Conservation (phyloP, 2,888 invertebrate genomes). For the Anthophora plumipes region DNA sequence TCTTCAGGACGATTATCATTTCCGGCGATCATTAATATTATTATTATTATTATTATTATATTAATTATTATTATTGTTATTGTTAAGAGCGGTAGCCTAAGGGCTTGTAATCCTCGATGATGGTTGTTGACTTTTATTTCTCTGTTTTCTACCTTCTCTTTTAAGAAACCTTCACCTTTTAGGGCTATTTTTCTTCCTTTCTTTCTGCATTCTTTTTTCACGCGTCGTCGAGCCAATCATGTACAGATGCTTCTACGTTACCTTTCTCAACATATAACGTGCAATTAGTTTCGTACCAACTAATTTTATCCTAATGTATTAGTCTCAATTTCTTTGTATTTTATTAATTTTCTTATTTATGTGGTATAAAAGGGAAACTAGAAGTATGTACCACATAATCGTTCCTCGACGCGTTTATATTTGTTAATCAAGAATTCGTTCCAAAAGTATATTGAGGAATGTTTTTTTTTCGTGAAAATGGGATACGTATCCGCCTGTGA, state of each 20-base stretch:
- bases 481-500: background rate
- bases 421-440: too few relatives aligned
- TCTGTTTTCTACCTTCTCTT: conserved; percentile 12
- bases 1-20: conserved; percentile 23
- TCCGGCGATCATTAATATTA: conserved; percentile 10
- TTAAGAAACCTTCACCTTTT: conserved; percentile 27
- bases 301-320: too few relatives aligned
- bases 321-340: too few relatives aligned
- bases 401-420: too few relatives aligned
- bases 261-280: too few relatives aligned
- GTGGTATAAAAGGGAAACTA: too few relatives aligned
- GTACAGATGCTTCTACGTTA: too few relatives aligned
- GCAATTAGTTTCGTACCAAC: too few relatives aligned
- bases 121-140: conserved; percentile 47
- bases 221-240: background rate
- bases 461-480: background rate
- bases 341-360: too few relatives aligned
- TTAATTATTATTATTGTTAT: background rate
- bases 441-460: background rate
- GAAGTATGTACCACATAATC: too few relatives aligned
- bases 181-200: background rate
- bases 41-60: background rate
- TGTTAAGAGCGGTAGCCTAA: conserved; percentile 32
- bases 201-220: conserved; percentile 8
- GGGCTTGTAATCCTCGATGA: conserved; percentile 25